Percentiles rank a stretch among this genome's conserved stretches.
Conservation (phyloP, 2,797 vertebrate genomes). For the Smutsia gigantea region DNA sequence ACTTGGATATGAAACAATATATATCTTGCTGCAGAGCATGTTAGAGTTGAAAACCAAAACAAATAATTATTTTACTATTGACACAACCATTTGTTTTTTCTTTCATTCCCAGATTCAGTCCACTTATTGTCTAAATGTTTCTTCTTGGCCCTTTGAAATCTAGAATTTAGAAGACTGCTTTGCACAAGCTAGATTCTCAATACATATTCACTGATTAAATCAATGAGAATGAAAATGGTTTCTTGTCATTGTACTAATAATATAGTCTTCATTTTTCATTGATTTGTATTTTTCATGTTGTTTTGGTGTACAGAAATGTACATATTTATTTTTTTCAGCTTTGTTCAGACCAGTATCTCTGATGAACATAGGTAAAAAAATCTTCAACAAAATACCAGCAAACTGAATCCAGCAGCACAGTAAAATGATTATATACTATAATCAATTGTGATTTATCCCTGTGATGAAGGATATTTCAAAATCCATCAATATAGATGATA, state of each 20-base stretch:
- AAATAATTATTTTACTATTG: background rate
- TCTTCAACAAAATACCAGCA: background rate
- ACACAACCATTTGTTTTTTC: background rate
- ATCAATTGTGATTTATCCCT: background rate
- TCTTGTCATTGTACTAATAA: background rate
- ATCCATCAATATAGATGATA: background rate
- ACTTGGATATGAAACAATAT: background rate
- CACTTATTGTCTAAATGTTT: background rate
- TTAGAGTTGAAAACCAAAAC: background rate
- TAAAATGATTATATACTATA: background rate
- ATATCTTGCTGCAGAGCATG: background rate
- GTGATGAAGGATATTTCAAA: background rate
- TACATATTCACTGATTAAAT: background rate
- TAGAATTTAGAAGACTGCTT: background rate
- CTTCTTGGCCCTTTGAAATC: background rate
- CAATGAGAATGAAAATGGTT: background rate
- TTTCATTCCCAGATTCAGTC: background rate
- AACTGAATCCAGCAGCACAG: background rate
- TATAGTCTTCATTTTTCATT: background rate
- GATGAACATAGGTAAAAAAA: background rate
- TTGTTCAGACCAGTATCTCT: background rate
- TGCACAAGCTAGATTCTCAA: background rate
- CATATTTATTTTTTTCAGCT: background rate
- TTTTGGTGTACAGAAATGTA: background rate
- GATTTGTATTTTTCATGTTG: background rate